A percentile compares a stretch with the other conserved stretches of the same genome.
These are phyloP conservation scores for Zele albiditarsus DNA, from an alignment of 2,888 invertebrate genomes.

Conservation along the genomic window DNA sequence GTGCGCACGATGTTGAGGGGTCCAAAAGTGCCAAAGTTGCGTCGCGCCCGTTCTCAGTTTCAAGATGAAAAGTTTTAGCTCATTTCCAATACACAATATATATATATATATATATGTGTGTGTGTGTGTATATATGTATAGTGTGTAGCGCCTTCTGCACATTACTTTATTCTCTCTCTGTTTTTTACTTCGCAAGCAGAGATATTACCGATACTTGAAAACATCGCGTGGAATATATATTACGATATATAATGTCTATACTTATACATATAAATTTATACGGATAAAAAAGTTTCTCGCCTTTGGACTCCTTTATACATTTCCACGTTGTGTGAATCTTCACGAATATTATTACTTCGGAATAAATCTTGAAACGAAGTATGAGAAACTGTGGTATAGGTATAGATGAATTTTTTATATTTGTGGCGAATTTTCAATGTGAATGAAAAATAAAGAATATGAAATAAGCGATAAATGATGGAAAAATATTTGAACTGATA, in stretches of 20 bases:
- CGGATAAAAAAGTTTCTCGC: conserved; percentile 42
- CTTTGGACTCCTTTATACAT: conserved; percentile 27
- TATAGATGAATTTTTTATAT: conserved; percentile 13
- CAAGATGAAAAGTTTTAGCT: conserved; percentile 46
- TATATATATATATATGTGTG: neutral
- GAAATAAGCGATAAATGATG: neutral
- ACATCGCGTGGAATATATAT: conserved; percentile 27
- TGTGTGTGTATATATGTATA: neutral
- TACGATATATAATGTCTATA: neutral
- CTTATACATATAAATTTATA: conserved; percentile 19
- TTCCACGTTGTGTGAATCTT: conserved; percentile 24
- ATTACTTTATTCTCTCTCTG: conserved; percentile 3
- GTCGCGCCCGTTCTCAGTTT: conserved; percentile 27
- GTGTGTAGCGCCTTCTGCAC: conserved; percentile 36
- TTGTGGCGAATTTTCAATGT: neutral
- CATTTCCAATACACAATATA: conserved; percentile 39
- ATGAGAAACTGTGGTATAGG: neutral
- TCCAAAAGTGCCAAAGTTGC: conserved; percentile 43
- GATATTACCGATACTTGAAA: conserved; percentile 48
- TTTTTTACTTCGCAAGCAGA: conserved; percentile 18
- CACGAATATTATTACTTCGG: conserved; percentile 21
- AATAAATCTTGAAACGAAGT: conserved; percentile 22
- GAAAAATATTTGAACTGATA: neutral
- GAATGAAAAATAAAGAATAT: neutral
- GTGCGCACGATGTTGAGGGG: conserved; percentile 3